Evolutionary conservation across 2,888 invertebrate genomes (phyloP), one percentile per base, ranked within the genome.

Genomic region (Spisula subtruncata): DNA sequence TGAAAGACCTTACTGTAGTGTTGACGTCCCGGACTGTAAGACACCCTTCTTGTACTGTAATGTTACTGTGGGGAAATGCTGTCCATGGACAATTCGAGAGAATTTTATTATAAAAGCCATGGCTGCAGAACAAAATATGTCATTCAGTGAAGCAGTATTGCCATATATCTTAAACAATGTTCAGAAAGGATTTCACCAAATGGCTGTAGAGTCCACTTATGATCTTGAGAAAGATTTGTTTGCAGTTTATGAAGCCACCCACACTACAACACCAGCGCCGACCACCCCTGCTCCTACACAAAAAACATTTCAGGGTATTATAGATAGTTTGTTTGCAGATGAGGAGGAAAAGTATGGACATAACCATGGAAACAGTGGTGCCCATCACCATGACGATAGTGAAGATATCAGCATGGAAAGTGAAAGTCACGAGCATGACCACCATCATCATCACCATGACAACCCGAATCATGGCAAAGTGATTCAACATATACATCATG

Each of bases 11-110:
- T 83, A 60, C 0, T 95, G 95, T 89, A 88, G 90, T 14, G 84
- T 84, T 12, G 81, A 46, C 2, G 82, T 90, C n/a, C 86, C 92
- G 12, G 89, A 91, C 29, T 95, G 95, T 88, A 93, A 92, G 2
- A 88, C 91, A 1, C 91, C 92, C 0, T 92, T 93, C 88, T 86
- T 95, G 83, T 93, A 91, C 66, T 95, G 95, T 81, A 91, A 94
- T 85, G 83, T 89, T 14, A 86, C 90, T 10, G 90, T 89, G 18
- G 87, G 87, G 51, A 91, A 90, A 79, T 95, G 95, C 85, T 83
- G 93, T 10, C 93, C 94, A 18, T 92, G 91, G 91, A 92, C 90
- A 29, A 83, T 86, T 32, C 35, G 80, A 16, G 93, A 92, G 75
- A 90, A 89, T 60, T 32, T 79, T 41, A 80, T 85, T 0, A 91